Evolutionary conservation across 2,797 vertebrate species (phyloP).

Genomic region (Urosaurus nigricauda): DNA sequence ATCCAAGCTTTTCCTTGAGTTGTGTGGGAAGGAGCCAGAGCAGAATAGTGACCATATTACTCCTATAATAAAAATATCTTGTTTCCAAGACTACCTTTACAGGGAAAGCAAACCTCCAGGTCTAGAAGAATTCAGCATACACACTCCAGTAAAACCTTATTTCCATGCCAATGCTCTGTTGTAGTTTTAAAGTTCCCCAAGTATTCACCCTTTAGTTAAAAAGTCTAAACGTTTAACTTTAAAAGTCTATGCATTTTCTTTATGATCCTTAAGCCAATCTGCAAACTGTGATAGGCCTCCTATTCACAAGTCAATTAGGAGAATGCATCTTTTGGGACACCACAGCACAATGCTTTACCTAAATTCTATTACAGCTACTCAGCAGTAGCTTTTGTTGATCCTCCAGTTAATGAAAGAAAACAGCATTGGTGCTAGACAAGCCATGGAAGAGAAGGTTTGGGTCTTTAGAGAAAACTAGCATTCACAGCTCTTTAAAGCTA

Average conservation of each 20-base stretch:
- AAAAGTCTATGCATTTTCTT: not conserved
- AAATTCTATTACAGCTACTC: slow-evolving; percentile 17
- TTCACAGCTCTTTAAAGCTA: slow-evolving; percentile 7
- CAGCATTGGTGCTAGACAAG: not conserved
- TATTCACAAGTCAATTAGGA: slow-evolving; percentile 24
- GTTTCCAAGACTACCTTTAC: not conserved
- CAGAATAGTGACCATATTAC: not conserved
- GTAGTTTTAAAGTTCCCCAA: slow-evolving; percentile 14
- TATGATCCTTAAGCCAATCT: not conserved
- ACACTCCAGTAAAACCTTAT: not conserved
- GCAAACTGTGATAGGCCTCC: slow-evolving; percentile 7
- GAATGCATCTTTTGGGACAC: slow-evolving; percentile 26
- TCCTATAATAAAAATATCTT: not conserved
- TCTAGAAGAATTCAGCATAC: not conserved
- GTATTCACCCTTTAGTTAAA: not conserved
- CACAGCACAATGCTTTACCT: slow-evolving; percentile 8
- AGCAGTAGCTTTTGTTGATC: slow-evolving; percentile 17
- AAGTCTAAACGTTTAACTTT: not conserved
- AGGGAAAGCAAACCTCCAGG: not conserved
- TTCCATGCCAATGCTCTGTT: slow-evolving; percentile 18
- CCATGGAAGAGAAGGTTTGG: slow-evolving; percentile 26
- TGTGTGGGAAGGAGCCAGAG: not conserved
- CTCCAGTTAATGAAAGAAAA: not conserved
- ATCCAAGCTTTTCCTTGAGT: not conserved
- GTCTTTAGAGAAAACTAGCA: accelerated